These are phyloP conservation scores for Matsumyia berberina DNA, from an alignment of 2,888 invertebrate species.

Conservation along the genomic window DNA sequence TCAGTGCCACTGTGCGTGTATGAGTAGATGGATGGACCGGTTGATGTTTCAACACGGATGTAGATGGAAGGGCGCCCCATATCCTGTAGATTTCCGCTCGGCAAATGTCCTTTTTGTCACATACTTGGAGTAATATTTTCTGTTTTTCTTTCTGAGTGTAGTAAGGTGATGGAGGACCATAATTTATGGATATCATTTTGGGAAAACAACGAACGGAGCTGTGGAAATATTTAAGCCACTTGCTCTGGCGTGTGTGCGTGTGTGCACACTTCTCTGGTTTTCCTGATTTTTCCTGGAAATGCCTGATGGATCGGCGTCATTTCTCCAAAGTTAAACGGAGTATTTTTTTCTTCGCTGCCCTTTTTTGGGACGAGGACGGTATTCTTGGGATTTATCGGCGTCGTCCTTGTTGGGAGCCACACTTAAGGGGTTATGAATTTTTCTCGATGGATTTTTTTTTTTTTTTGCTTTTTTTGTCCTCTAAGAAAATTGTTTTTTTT, in stretches of 20 bases:
- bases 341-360: conserved; percentile 6
- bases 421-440: conserved; percentile 41
- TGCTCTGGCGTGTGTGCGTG: conserved; percentile 10
- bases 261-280: conserved; percentile 36
- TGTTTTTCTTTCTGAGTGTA: conserved; percentile 6
- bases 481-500: conserved; percentile 43
- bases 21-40: conserved; percentile 44
- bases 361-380: neutral
- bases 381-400: conserved; percentile 49
- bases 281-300: conserved; percentile 51
- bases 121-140: conserved; percentile 61
- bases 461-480: too few relatives aligned
- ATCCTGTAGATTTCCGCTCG: conserved; percentile 47
- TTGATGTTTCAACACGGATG: conserved; percentile 60
- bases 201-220: conserved; percentile 38
- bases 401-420: conserved; percentile 37
- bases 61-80: conserved; percentile 33
- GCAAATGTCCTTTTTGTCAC: conserved; percentile 71
- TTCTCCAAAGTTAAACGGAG: conserved; percentile 58
- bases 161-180: conserved; percentile 47
- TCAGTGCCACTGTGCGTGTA: conserved; percentile 27
- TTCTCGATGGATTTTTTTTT: conserved; percentile 8
- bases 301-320: conserved; percentile 69
- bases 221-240: conserved; percentile 57
- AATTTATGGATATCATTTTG: conserved; percentile 72